These are phyloP conservation scores for Megathymus violae DNA, from an alignment of 1,140 invertebrate genomes.

Conservation along the genomic window DNA sequence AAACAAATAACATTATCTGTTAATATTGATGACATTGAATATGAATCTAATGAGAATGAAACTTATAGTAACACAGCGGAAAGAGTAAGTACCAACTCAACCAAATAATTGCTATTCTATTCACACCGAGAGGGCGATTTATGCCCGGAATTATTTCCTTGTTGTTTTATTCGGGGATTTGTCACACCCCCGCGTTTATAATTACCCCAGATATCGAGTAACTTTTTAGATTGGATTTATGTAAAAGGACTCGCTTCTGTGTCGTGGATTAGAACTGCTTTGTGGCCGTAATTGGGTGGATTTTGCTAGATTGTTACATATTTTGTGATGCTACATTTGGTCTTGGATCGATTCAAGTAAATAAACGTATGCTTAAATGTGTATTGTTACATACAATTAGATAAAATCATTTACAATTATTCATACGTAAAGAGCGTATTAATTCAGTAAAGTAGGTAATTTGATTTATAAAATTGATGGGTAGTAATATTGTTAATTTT, in stretches of 20 bases:
- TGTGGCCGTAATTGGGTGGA: slow-evolving; percentile 60
- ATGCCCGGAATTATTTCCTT: slow-evolving; percentile 83
- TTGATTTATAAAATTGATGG: too few species aligned
- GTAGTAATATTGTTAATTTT: too few species aligned
- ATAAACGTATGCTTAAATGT: background rate
- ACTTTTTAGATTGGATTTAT: slow-evolving; percentile 79
- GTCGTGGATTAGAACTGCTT: slow-evolving; percentile 60
- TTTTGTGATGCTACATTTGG: slow-evolving; percentile 13
- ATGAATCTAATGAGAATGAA: slow-evolving; percentile 22
- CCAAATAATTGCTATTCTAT: slow-evolving; percentile 84
- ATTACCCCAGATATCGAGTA: slow-evolving; percentile 77
- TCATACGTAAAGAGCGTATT: too few species aligned
- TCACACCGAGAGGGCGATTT: slow-evolving; percentile 81
- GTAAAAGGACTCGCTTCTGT: slow-evolving; percentile 57
- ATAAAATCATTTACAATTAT: too few species aligned
- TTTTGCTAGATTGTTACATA: slow-evolving; percentile 45
- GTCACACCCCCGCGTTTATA: slow-evolving; percentile 78
- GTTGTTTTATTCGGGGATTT: slow-evolving; percentile 84
- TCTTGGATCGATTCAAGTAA: background rate
- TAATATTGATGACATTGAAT: too few species aligned
- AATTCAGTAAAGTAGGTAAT: too few species aligned
- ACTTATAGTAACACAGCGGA: slow-evolving; percentile 19
- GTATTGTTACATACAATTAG: too few species aligned
- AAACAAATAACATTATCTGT: too few species aligned
- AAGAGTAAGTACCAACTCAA: slow-evolving; percentile 68